Percentiles rank a stretch among this genome's conserved stretches.
phyloP scores from a whole-genome alignment of 2,113 vertebrate species.

The Emberiza fucata region DNA sequence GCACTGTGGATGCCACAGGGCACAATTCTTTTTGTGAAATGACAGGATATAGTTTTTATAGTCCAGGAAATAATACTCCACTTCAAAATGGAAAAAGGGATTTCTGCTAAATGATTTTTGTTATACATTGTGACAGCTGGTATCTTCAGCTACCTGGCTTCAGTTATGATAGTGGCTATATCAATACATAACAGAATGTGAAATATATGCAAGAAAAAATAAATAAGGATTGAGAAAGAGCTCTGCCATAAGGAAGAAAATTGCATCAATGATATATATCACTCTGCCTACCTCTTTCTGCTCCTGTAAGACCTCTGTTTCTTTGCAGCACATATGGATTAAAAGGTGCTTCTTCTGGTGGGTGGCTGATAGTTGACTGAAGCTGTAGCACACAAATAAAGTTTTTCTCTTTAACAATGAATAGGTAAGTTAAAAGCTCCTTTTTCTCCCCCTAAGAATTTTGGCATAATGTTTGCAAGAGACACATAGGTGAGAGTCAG shows the following conservation, averaged over 20 bases:
- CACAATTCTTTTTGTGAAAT: background rate
- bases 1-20: background rate
- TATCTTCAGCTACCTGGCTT: background rate
- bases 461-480: background rate
- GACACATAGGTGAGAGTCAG: background rate
- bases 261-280: background rate
- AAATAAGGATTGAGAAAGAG: background rate
- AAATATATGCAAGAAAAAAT: background rate
- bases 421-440: background rate
- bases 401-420: background rate
- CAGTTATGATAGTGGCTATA: background rate
- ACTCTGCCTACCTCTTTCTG: constrained; percentile 48
- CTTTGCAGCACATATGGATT: constrained; percentile 67
- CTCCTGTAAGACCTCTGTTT: background rate
- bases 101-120: background rate
- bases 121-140: background rate
- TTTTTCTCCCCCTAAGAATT: background rate
- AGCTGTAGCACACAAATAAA: constrained; percentile 46
- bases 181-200: background rate
- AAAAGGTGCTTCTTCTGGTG: constrained; percentile 44
- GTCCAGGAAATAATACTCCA: background rate
- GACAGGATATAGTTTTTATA: background rate
- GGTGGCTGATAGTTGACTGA: background rate
- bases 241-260: background rate
- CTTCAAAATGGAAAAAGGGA: background rate